These are phyloP conservation scores for Coluber constrictor DNA, from an alignment of 2,797 vertebrate genomes.

Conservation along the genomic window DNA sequence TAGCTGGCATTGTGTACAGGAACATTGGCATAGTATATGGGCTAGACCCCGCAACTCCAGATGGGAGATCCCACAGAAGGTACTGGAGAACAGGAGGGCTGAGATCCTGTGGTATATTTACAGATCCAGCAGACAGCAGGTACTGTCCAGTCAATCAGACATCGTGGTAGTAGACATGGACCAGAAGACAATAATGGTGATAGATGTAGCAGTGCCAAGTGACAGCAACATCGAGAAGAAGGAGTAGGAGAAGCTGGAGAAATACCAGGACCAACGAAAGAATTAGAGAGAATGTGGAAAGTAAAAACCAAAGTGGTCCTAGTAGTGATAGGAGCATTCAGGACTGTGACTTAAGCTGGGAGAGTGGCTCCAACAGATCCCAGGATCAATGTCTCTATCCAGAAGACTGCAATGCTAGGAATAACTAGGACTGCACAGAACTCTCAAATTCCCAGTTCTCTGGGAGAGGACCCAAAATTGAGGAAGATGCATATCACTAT, in stretches of 20 bases:
- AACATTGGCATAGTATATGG: neutral
- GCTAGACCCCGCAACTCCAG: neutral
- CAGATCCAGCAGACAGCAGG: neutral
- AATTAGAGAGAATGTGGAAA: neutral
- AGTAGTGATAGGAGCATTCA: neutral
- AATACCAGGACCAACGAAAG: neutral
- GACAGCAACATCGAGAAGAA: neutral
- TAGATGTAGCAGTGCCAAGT: neutral
- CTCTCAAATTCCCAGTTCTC: neutral
- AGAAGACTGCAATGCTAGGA: neutral
- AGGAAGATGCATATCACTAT: neutral
- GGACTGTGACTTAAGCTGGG: neutral
- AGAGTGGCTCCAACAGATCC: neutral
- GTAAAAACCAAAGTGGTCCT: neutral
- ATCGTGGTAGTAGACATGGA: neutral
- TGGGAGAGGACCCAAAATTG: neutral
- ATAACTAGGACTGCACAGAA: neutral
- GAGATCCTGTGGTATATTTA: neutral
- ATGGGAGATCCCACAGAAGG: neutral
- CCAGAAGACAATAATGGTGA: neutral
- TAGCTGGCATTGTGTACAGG: neutral
- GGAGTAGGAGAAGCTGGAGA: neutral
- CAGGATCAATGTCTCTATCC: neutral
- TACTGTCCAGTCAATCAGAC: neutral
- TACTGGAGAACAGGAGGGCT: neutral